phyloP scores from a whole-genome alignment of 2,797 vertebrate species.

The Epinephelus malabaricus region DNA sequence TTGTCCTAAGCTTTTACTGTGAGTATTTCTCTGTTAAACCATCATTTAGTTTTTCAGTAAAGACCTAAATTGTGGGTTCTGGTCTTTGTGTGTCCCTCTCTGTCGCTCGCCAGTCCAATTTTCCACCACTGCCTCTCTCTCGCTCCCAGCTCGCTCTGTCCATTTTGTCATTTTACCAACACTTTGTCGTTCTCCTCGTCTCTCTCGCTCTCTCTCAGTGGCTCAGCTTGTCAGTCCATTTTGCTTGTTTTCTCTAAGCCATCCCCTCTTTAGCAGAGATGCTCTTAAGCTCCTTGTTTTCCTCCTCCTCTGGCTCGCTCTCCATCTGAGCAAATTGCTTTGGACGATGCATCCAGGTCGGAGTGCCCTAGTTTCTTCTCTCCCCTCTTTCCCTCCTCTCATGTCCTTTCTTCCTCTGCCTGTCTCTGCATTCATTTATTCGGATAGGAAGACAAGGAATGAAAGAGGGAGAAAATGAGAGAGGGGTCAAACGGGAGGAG shows the following conservation, averaged over 20 bases:
- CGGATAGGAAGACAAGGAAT: slow-evolving; percentile 48
- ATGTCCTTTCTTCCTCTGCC: slow-evolving; percentile 53
- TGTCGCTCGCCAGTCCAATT: not conserved
- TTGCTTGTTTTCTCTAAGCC: slow-evolving; percentile 75
- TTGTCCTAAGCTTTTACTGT: not conserved
- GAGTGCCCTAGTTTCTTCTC: slow-evolving; percentile 80
- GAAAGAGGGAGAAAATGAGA: slow-evolving; percentile 29
- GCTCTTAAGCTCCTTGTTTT: slow-evolving; percentile 80
- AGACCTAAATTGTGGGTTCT: slow-evolving; percentile 20
- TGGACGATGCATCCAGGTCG: slow-evolving; percentile 79
- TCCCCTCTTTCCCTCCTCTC: slow-evolving; percentile 26
- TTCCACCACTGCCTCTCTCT: not conserved
- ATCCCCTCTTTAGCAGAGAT: slow-evolving; percentile 72
- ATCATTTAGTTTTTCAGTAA: slow-evolving; percentile 24
- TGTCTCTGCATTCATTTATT: slow-evolving; percentile 78
- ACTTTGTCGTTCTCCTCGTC: slow-evolving; percentile 21
- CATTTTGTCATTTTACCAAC: slow-evolving; percentile 62
- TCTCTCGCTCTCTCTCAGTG: slow-evolving; percentile 26
- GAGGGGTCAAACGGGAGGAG: slow-evolving; percentile 28
- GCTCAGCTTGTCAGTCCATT: slow-evolving; percentile 67
- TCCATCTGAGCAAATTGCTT: slow-evolving; percentile 78
- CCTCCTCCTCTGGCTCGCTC: slow-evolving; percentile 64
- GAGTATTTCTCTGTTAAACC: slow-evolving; percentile 28
- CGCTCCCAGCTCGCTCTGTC: slow-evolving; percentile 34
- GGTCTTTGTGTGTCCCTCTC: not conserved